phyloP scores from a whole-genome alignment of 2,113 vertebrate species.

The Anguilla japonica region DNA sequence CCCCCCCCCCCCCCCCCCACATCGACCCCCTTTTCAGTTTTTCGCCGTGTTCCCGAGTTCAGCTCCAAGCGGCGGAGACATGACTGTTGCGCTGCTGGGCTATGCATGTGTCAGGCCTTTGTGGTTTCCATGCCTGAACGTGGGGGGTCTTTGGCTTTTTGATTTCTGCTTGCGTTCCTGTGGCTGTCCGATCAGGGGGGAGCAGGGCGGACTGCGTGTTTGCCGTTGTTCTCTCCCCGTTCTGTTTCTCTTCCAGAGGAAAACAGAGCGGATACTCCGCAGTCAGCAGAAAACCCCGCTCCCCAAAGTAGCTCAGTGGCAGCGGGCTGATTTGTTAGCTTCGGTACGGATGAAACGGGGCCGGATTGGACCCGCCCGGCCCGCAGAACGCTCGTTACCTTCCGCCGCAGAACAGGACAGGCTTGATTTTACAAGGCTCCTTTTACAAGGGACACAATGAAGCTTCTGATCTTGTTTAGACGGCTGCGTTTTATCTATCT shows the following conservation, averaged over 20 bases:
- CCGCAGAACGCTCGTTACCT: not conserved
- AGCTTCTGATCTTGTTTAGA: not conserved
- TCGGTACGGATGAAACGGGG: not conserved
- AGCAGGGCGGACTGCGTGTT: not conserved
- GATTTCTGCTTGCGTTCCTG: not conserved
- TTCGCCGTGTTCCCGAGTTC: not conserved
- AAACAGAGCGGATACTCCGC: not conserved
- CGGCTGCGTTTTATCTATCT: not conserved
- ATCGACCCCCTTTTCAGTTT: not conserved
- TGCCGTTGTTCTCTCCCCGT: not conserved
- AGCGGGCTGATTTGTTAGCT: not conserved
- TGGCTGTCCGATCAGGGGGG: not conserved
- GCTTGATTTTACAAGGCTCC: not conserved
- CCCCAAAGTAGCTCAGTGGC: not conserved
- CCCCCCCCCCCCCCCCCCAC: not conserved
- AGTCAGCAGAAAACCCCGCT: not conserved
- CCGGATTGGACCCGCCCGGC: not conserved
- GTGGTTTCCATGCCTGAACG: not conserved
- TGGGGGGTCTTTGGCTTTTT: not conserved
- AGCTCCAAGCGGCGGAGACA: not conserved
- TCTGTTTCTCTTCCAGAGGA: not conserved
- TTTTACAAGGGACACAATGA: not conserved
- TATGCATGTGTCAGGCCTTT: not conserved
- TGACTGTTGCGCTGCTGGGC: not conserved
- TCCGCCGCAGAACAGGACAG: not conserved